Evolutionary conservation across 2,888 invertebrate species (phyloP), one percentile per base, ranked within the genome.

Genomic region (Sepiola atlantica): DNA sequence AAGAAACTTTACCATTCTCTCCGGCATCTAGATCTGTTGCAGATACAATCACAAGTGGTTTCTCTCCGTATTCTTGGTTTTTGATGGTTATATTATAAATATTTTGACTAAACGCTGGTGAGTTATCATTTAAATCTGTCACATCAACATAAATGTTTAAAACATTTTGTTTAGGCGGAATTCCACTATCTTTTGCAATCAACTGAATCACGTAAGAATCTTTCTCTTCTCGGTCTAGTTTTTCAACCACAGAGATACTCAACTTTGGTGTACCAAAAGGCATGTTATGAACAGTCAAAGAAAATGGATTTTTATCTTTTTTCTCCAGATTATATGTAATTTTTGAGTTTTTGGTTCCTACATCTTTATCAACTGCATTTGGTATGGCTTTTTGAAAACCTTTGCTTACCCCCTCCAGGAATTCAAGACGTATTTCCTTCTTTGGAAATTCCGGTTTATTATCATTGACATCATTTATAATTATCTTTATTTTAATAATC

Each of bases 401-500:
- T 92, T 92, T 20, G 12, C 45, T 54, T n/a, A 45, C 55, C 1
- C 55, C 92, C n/a, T n/a, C n/a, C n/a, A n/a, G n/a, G n/a, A n/a
- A n/a, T 28, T 92, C 92, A 54, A 18, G 18, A 45, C 28, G 16
- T 92, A 92, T 54, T 55, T 92, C 18, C 4, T 92, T 55, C 45
- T 54, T 24, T 18, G 92, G 55, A 92, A 92, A 92, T 45, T 54
- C n/a, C 14, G 92, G 92, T 12, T 10, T 2, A 92, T 92, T 45
- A n/a, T 92, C 92, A 92, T 92, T 92, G n/a, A 92, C 20, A n/a
- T 92, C 92, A 54, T 92, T 55, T 45, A 92, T 92, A 0, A 55
- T 92, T 92, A 92, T 92, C 24, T 92, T 92, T 1, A 92, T n/a
- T 45, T 92, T 92, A 24, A 92, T n/a, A 18, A 92, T 92, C 54